Base-by-base conservation (phyloP, 2,888 invertebrate species). In the Mythimna ferrago region DNA sequence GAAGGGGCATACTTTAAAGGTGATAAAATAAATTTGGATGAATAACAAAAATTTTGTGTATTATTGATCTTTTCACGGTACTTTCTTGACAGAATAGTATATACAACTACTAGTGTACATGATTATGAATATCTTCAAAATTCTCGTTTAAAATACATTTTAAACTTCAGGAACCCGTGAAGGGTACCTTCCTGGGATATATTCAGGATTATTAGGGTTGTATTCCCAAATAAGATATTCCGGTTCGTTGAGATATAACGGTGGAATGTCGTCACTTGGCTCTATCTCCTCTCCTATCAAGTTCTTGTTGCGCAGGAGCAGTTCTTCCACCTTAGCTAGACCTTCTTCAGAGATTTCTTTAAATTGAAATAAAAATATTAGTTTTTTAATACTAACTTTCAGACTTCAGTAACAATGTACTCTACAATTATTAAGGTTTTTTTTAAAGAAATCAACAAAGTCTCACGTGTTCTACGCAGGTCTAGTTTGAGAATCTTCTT, bases 191-290 rank as follows among this genome's bases (percentile, higher is more conserved):
- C 96, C 96, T 16, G 95, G 94, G 38, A 93, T 92, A 68, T 94
- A 90, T 57, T 95, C 90, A 0, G 96, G 96, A 71, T 96, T 96
- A 70, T 95, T 94, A 0, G 96, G 96, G 76, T 96, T 95, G 80
- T 95, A 96, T 81, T 96, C 95, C 96, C 96, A 96, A 60, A 96
- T 93, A 5, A 96, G 91, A 73, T 96, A 96, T 71, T 96, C 96
- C 0, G 96, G 96, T 71, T 96, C 96, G 69, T 95, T 93, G 44
- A 96, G 93, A 79, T 93, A 96, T 16, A 96, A 86, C 0, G 95
- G 95, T 0, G 95, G 96, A 73, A 96, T 96, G 71, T 95, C 95
- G 2, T 94, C 96, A 68, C 94, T 94, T 0, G 93, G 93, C 77
- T 95, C 95, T 54, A 86, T 88, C 21, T 96, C 95, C 63, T 91